Conservation (phyloP, 2,888 invertebrate species). For the Blera fallax region DNA sequence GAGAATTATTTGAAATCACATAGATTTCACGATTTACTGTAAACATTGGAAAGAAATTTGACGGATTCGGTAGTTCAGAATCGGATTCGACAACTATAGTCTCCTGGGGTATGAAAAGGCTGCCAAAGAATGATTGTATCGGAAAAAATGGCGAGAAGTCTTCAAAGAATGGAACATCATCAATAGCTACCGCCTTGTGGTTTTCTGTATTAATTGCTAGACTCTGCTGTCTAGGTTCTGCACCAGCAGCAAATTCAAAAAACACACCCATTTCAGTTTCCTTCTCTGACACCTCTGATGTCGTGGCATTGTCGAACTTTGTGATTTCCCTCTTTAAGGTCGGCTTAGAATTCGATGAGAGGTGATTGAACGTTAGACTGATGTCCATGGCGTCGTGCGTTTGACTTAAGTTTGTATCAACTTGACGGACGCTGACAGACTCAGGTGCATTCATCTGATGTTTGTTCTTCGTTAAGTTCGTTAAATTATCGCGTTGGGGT, state of each 20-base stretch:
- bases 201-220: not conserved
- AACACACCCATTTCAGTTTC: slow-evolving; percentile 26
- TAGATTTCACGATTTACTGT: not conserved
- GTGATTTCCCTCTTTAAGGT: not conserved
- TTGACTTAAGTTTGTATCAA: not conserved
- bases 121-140: not conserved
- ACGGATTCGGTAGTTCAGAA: not conserved
- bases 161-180: slow-evolving; percentile 12
- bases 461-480: not conserved
- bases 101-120: slow-evolving; percentile 1
- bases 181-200: not conserved
- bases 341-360: not conserved
- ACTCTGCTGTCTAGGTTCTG: not conserved
- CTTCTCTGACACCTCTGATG: slow-evolving; percentile 12
- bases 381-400: not conserved
- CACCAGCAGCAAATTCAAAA: slow-evolving; percentile 14
- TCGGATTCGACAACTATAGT: slow-evolving; percentile 16
- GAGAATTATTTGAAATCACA: not conserved
- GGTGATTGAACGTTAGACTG: not conserved
- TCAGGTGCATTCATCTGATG: too few relatives aligned
- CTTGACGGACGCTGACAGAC: not conserved
- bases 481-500: not conserved
- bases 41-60: not conserved
- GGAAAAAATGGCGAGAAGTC: slow-evolving; percentile 12
- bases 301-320: slow-evolving; percentile 13